phyloP scores from a whole-genome alignment of 2,113 vertebrate species.

The Nibea albiflora region DNA sequence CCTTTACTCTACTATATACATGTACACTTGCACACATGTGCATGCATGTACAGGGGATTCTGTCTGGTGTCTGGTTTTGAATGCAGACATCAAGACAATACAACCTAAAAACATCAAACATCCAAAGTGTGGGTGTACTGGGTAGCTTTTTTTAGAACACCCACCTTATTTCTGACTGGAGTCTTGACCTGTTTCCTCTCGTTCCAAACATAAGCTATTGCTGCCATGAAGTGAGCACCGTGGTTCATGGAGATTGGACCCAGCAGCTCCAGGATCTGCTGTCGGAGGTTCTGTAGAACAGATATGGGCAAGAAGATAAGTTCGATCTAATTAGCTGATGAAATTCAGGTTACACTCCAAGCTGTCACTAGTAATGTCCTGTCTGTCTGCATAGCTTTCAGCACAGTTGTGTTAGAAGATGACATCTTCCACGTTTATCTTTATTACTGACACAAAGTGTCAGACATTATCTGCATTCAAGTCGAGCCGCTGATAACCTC shows the following conservation, averaged over 20 bases:
- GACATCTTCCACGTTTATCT: background rate
- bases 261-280: constrained; percentile 96
- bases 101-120: background rate
- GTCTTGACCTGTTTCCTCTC: constrained; percentile 92
- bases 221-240: constrained; percentile 98
- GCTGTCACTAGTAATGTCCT: background rate
- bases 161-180: constrained; percentile 91
- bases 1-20: background rate
- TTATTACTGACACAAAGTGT: background rate
- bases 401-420: too few species aligned
- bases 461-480: background rate
- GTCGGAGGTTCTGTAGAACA: constrained; percentile 91
- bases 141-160: background rate
- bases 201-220: constrained; percentile 98
- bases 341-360: background rate
- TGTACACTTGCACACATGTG: background rate
- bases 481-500: background rate
- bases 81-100: background rate
- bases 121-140: fast-evolving
- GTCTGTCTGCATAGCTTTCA: background rate
- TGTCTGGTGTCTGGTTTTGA: background rate
- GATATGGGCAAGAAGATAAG: background rate
- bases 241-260: constrained; percentile 99
- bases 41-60: background rate
- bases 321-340: background rate